Evolutionary conservation across 1,140 invertebrate species (phyloP).

Genomic region (Sesamia nonagrioides): DNA sequence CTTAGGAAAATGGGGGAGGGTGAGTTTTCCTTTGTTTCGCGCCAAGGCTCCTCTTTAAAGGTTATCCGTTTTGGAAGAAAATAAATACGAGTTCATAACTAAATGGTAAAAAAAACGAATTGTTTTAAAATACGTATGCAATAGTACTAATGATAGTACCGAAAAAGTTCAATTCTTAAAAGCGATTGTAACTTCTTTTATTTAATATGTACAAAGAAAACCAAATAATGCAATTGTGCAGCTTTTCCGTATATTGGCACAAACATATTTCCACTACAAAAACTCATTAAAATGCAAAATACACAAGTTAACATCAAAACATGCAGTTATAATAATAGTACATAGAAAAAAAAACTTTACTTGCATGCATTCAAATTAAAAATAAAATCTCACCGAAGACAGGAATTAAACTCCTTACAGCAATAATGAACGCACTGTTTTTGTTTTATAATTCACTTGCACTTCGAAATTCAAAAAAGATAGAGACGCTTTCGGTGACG

Average conservation of each 20-base stretch:
- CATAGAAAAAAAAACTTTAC: neutral
- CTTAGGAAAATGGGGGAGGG: too few relatives aligned
- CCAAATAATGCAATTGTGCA: neutral
- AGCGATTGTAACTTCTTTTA: too few relatives aligned
- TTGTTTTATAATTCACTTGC: constrained; percentile 55
- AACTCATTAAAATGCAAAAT: constrained; percentile 11
- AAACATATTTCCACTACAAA: neutral
- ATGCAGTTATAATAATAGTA: constrained; percentile 1
- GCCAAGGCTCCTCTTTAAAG: neutral
- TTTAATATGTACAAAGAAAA: neutral
- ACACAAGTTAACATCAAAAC: constrained; percentile 18
- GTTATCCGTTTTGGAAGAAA: too few relatives aligned
- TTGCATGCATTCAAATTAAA: constrained; percentile 5
- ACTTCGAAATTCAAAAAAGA: constrained; percentile 57
- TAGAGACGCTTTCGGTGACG: constrained; percentile 51
- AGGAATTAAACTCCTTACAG: constrained; percentile 51
- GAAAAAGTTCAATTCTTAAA: too few relatives aligned
- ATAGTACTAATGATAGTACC: too few relatives aligned
- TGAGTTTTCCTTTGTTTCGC: neutral
- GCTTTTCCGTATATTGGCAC: neutral
- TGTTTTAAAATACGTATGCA: too few relatives aligned
- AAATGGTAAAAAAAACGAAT: too few relatives aligned
- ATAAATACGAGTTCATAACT: too few relatives aligned
- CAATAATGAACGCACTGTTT: constrained; percentile 47
- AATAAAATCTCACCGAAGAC: constrained; percentile 60